A percentile compares a stretch with the other conserved stretches of the same genome.
Evolutionary conservation across 2,888 invertebrate species (phyloP).

Genomic region (Amiota mariae): DNA sequence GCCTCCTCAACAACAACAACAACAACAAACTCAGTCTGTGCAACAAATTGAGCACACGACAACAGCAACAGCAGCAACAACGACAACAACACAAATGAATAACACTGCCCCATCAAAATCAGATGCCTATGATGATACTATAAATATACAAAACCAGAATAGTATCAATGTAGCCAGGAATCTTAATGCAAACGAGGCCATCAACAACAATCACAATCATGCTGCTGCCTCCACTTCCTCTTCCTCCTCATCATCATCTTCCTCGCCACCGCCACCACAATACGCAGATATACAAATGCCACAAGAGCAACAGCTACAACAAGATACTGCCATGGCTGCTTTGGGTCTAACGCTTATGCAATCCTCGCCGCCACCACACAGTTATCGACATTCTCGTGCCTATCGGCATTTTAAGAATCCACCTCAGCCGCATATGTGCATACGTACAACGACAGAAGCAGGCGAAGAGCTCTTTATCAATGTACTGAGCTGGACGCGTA

Average conservation of each 20-base stretch:
- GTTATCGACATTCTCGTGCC: conserved; percentile 77
- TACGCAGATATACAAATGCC: conserved; percentile 21
- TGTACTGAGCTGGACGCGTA: conserved; percentile 83
- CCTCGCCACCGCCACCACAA: conserved; percentile 41
- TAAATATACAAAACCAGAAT: conserved; percentile 27
- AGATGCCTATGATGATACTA: conserved; percentile 43
- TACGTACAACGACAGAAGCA: conserved; percentile 76
- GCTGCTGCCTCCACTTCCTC: conserved; percentile 31
- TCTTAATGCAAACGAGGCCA: conserved; percentile 42
- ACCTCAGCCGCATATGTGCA: conserved; percentile 85
- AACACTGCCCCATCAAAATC: conserved; percentile 43
- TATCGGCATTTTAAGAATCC: conserved; percentile 83
- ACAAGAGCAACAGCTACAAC: conserved; percentile 44
- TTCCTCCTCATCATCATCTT: not conserved
- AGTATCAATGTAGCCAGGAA: conserved; percentile 44
- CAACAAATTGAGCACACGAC: conserved; percentile 26
- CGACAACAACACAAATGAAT: conserved; percentile 12
- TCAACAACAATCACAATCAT: conserved; percentile 30
- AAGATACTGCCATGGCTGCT: conserved; percentile 46
- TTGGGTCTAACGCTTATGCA: conserved; percentile 62
- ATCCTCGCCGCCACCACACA: conserved; percentile 76
- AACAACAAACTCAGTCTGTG: not conserved
- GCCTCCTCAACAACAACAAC: conserved; percentile 42
- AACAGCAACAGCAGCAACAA: conserved; percentile 25
- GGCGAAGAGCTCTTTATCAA: conserved; percentile 78